Base-by-base conservation (phyloP, 2,797 vertebrate genomes). In the Chelidonichthys spinosus region DNA sequence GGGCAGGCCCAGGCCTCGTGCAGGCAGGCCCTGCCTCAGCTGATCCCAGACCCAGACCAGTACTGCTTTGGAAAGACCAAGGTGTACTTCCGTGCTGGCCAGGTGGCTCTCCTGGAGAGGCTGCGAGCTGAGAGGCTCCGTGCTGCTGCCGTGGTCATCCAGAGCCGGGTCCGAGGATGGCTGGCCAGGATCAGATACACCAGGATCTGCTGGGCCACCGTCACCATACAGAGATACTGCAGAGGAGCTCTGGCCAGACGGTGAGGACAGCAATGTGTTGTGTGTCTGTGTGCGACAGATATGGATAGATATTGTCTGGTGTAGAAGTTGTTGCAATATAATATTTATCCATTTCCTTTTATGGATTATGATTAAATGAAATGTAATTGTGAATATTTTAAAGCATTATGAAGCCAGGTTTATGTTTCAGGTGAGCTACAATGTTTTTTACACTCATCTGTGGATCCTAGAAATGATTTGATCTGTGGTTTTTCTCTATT, bases 81-180 rank as follows among this genome's bases (percentile, higher is more conserved):
- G 75, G 92, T 96, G 1, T 95, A 95, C 63, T 93, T 96, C 72
- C 82, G 89, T 11, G 91, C 95, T 0, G 96, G 95, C 47, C 96
- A 95, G 85, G 95, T 95, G 84, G 95, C 95, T 2, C 53, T 90
- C 11, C 86, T 95, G 89, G 96, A 96, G 89, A 92, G 91, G 72
- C 92, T 95, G 76, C 83, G 93, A 63, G 89, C 79, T 0, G 92
- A 87, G 68, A 83, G 83, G 71, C 86, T 96, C 50, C 72, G 87
- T 5, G 76, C 10, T 1, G 95, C 95, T 11, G 93, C 93, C 1
- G 84, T 92, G 72, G 63, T 86, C 85, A 89, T 96, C 72, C 96
- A 96, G 92, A 90, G 92, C 75, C 68, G 73, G 36, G 89, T 95
- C 59, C 92, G 86, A 72, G 94, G 96, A 33, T 96, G 95, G 95